phyloP scores from a whole-genome alignment of 2,797 vertebrate genomes.

The Pristis pectinata region DNA sequence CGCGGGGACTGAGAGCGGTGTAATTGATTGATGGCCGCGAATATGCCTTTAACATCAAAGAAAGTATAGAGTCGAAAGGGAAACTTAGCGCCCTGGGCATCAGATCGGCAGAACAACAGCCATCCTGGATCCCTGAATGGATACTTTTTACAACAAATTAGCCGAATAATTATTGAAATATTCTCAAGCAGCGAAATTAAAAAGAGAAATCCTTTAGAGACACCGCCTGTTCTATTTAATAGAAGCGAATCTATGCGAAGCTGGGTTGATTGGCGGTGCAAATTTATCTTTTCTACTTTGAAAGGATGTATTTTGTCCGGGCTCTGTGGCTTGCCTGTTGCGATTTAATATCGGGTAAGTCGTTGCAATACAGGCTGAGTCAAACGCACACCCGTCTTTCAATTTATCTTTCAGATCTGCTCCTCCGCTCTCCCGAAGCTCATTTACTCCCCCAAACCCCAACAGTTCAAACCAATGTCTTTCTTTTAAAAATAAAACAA shows the following conservation, averaged over 20 bases:
- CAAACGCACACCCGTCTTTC: background rate
- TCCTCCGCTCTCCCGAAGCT: background rate
- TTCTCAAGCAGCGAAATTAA: constrained; percentile 37
- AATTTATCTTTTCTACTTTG: background rate
- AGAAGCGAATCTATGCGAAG: background rate
- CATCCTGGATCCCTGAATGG: constrained; percentile 29
- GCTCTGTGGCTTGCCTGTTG: background rate
- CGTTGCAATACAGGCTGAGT: background rate
- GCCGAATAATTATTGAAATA: constrained; percentile 40
- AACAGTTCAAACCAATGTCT: background rate
- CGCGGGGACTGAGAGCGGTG: constrained; percentile 18
- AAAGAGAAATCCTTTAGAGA: background rate
- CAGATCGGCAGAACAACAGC: constrained; percentile 1
- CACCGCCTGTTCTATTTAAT: background rate
- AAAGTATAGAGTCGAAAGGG: constrained; percentile 21
- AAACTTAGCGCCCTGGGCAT: background rate
- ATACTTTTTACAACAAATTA: constrained; percentile 39
- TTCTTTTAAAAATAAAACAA: background rate
- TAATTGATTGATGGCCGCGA: constrained; percentile 39
- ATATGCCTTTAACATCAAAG: constrained; percentile 39
- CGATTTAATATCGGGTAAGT: background rate
- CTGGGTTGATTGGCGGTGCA: no score
- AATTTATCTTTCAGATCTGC: background rate
- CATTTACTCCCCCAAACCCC: background rate
- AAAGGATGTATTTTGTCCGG: no score